Evolutionary conservation across 2,113 vertebrate genomes (phyloP).

Genomic region (Cairina moschata): DNA sequence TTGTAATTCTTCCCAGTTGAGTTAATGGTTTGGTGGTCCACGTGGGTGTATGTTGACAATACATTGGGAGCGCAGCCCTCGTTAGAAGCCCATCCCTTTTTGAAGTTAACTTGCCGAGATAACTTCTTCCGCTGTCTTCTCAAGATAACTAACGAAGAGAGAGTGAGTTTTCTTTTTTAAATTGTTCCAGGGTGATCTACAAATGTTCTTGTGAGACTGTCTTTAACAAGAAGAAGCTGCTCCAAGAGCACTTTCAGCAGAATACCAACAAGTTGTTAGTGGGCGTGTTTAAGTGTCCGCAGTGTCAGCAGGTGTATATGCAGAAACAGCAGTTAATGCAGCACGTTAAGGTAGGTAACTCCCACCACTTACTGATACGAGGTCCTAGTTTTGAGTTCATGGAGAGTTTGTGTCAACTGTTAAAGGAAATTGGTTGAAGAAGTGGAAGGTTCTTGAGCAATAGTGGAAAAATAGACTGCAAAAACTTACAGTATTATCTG

Average conservation of each 20-base stretch:
- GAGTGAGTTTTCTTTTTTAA: background rate
- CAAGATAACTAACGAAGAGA: background rate
- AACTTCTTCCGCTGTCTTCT: background rate
- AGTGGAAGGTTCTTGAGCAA: background rate
- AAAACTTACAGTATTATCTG: background rate
- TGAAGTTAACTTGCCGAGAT: background rate
- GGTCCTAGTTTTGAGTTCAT: background rate
- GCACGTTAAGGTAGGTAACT: constrained; percentile 89
- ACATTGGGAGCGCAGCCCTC: background rate
- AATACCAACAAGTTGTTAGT: constrained; percentile 84
- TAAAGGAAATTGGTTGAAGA: background rate
- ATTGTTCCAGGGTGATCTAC: constrained; percentile 87
- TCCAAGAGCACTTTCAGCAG: constrained; percentile 93
- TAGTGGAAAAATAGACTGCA: background rate
- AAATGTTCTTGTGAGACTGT: constrained; percentile 94
- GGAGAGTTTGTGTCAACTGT: background rate
- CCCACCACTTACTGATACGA: background rate
- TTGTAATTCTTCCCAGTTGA: constrained; percentile 19
- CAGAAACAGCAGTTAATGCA: constrained; percentile 93
- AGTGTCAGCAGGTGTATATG: constrained; percentile 90
- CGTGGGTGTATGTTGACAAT: background rate
- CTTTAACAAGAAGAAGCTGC: constrained; percentile 92
- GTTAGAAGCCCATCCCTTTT: background rate
- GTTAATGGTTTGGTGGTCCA: constrained; percentile 3
- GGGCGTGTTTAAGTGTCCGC: constrained; percentile 94